These are phyloP conservation scores for Podabrus alpinus DNA, from an alignment of 2,888 invertebrate genomes.

Conservation along the genomic window DNA sequence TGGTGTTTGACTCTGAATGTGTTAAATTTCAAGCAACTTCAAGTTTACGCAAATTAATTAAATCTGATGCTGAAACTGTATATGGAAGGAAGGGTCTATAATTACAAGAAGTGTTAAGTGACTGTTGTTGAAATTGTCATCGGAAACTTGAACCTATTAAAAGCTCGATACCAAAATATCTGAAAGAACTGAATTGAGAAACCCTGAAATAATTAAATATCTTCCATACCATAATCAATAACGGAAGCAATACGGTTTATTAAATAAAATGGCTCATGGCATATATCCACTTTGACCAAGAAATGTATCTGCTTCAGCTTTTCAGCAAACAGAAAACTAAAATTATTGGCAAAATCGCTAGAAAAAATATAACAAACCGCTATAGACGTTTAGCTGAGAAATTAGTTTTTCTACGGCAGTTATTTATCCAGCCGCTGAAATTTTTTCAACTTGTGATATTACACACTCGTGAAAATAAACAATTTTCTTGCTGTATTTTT, in stretches of 20 bases:
- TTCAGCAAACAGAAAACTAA: constrained; percentile 8
- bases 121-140: not conserved
- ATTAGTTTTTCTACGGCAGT: constrained; percentile 11
- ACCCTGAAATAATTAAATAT: not conserved
- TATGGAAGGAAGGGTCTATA: not conserved
- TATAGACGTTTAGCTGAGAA: constrained; percentile 12
- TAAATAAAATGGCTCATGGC: not conserved
- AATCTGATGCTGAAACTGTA: not conserved
- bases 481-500: not conserved
- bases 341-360: constrained; percentile 18
- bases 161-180: not conserved
- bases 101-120: not conserved
- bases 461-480: not conserved
- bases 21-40: not conserved
- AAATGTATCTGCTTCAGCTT: constrained; percentile 1
- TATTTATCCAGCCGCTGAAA: not conserved
- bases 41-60: not conserved
- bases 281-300: not conserved
- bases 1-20: not conserved
- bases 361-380: constrained; percentile 21
- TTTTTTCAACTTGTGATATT: not conserved
- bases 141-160: not conserved
- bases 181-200: not conserved
- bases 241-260: not conserved
- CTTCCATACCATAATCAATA: not conserved